Conservation (phyloP, 2,888 invertebrate species). For the Sceliomorpha sp. region DNA sequence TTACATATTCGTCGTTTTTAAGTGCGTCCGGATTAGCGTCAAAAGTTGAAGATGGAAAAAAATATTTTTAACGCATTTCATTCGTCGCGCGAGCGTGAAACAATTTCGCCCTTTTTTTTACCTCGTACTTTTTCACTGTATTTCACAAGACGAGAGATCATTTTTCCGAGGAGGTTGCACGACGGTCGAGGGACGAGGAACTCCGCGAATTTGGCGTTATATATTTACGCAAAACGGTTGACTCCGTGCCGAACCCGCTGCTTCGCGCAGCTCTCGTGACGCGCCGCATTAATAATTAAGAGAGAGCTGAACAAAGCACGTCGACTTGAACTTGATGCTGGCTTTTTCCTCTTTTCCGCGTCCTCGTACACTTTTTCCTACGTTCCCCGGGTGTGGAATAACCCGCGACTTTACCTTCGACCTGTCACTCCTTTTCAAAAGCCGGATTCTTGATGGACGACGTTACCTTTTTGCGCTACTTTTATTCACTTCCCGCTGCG, state of each 20-base stretch:
- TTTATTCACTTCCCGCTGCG: too few species aligned
- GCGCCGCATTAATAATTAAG: slow-evolving; percentile 63
- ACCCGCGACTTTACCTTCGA: slow-evolving; percentile 34
- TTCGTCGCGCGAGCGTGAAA: slow-evolving; percentile 38
- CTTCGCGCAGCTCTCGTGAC: slow-evolving; percentile 40
- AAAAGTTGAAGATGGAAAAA: slow-evolving; percentile 27
- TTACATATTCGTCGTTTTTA: too few species aligned
- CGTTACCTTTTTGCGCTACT: slow-evolving; percentile 44
- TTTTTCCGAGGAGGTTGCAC: slow-evolving; percentile 45
- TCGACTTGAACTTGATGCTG: slow-evolving; percentile 64
- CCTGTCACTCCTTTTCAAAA: slow-evolving; percentile 30
- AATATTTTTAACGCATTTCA: slow-evolving; percentile 36
- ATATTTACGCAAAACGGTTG: slow-evolving; percentile 43
- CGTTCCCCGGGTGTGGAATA: slow-evolving; percentile 19
- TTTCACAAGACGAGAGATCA: slow-evolving; percentile 23
- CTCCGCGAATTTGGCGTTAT: slow-evolving; percentile 42
- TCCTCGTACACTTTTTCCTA: slow-evolving; percentile 25
- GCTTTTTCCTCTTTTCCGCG: slow-evolving; percentile 32
- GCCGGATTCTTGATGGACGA: slow-evolving; percentile 45
- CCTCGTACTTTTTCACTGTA: too few species aligned
- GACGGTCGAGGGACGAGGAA: background rate
- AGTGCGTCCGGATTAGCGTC: too few species aligned
- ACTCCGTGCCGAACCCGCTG: slow-evolving; percentile 20
- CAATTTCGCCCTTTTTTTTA: slow-evolving; percentile 27
- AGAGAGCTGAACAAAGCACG: slow-evolving; percentile 59